A percentile compares a stretch with the other conserved stretches of the same genome.
Conservation (phyloP, 2,888 invertebrate species). For the Xestobium rufovillosum region DNA sequence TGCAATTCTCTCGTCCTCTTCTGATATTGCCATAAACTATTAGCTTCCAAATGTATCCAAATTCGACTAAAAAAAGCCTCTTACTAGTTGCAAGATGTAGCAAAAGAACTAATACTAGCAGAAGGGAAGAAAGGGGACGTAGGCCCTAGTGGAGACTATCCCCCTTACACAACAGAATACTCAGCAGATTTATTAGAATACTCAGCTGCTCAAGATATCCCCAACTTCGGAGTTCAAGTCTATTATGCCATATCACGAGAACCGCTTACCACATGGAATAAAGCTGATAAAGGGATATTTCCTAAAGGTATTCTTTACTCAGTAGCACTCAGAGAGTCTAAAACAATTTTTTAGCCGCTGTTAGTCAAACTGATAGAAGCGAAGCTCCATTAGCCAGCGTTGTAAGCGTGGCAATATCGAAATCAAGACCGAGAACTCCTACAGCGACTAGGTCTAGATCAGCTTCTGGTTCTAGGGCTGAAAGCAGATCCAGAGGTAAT, state of each 20-base stretch:
- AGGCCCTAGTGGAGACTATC: slow-evolving; percentile 32
- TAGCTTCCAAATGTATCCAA: slow-evolving; percentile 5
- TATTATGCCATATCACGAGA: slow-evolving; percentile 46
- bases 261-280: slow-evolving; percentile 41
- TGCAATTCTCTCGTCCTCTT: background rate
- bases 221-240: slow-evolving; percentile 46
- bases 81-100: slow-evolving; percentile 33
- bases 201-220: slow-evolving; percentile 45
- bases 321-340: background rate
- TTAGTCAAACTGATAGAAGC: too few relatives aligned
- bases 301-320: slow-evolving; percentile 34
- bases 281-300: slow-evolving; percentile 35
- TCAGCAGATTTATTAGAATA: slow-evolving; percentile 43
- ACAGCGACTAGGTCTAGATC: background rate
- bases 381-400: too few relatives aligned
- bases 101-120: slow-evolving; percentile 32
- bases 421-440: slow-evolving; percentile 15
- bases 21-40: slow-evolving; percentile 4
- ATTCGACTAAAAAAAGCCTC: slow-evolving; percentile 3
- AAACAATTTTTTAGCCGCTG: slow-evolving; percentile 3
- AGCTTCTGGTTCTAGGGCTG: too few relatives aligned
- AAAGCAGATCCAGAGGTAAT: too few relatives aligned
- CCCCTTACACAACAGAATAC: slow-evolving; percentile 36
- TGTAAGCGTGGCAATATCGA: slow-evolving; percentile 9
- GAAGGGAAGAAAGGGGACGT: slow-evolving; percentile 26